Percentiles rank a stretch among this genome's conserved stretches.
Conservation (phyloP, 1,140 invertebrate genomes). For the Caenorhabditis brenneri region DNA sequence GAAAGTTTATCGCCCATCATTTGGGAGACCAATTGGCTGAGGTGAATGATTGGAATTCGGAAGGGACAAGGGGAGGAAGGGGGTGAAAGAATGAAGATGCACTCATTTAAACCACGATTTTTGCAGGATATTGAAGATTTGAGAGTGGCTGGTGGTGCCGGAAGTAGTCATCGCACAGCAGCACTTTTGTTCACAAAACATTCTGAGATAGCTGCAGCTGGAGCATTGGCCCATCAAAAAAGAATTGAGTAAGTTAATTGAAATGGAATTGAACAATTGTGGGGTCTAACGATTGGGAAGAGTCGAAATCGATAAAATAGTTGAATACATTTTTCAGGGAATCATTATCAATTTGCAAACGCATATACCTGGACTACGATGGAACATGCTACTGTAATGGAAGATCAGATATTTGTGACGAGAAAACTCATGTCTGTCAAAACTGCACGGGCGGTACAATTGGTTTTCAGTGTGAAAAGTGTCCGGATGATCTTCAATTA, state of each 20-base stretch:
- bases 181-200: constrained; percentile 1
- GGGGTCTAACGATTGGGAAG: background rate
- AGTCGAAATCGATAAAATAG: background rate
- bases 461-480: constrained; percentile 40
- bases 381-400: constrained; percentile 45
- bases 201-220: constrained; percentile 10
- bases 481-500: constrained; percentile 8
- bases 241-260: constrained; percentile 6
- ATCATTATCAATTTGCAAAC: constrained; percentile 41
- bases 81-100: background rate
- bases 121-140: constrained; percentile 45
- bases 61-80: background rate
- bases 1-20: constrained; percentile 47
- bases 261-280: background rate
- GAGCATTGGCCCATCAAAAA: constrained; percentile 12
- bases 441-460: constrained; percentile 31
- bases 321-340: background rate
- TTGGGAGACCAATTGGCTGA: constrained; percentile 47
- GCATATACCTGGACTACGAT: constrained; percentile 44
- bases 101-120: constrained; percentile 7
- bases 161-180: constrained; percentile 20
- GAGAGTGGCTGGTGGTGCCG: constrained; percentile 10
- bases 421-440: constrained; percentile 9
- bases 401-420: background rate
- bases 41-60: constrained; percentile 33